Percentiles rank a stretch among this genome's conserved stretches.
phyloP scores from a whole-genome alignment of 2,888 invertebrate genomes.

The Diplolepis rosae region DNA sequence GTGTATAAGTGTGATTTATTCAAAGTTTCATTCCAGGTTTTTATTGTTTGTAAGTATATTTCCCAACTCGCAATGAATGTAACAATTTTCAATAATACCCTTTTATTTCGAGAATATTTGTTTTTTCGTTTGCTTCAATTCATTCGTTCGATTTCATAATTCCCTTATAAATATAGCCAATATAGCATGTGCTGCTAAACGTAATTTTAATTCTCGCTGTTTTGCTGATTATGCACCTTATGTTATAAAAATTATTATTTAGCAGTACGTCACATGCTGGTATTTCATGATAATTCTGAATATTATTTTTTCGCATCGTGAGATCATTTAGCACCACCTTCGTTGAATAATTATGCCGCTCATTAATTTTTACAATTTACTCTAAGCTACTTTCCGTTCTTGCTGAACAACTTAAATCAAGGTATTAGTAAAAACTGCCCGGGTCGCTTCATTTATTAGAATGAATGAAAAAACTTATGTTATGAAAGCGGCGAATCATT shows the following conservation, averaged over 20 bases:
- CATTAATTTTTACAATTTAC: slow-evolving; percentile 32
- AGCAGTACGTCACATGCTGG: background rate
- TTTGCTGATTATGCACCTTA: background rate
- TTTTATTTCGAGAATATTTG: background rate
- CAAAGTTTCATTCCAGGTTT: background rate
- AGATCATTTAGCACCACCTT: slow-evolving; percentile 45
- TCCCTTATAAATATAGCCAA: background rate
- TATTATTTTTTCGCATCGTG: background rate
- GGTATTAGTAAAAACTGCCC: slow-evolving; percentile 49
- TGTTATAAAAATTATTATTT: background rate
- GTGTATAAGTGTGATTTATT: background rate
- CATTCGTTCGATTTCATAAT: background rate
- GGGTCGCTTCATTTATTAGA: slow-evolving; percentile 37
- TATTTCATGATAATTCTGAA: slow-evolving; percentile 1
- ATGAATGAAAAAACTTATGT: slow-evolving; percentile 38
- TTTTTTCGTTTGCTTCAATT: background rate
- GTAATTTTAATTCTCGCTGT: background rate
- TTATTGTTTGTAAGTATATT: background rate
- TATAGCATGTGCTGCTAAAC: background rate
- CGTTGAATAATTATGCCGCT: slow-evolving; percentile 46
- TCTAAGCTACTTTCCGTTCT: slow-evolving; percentile 38
- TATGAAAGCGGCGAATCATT: slow-evolving; percentile 41
- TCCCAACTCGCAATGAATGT: background rate
- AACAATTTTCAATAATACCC: slow-evolving; percentile 23
- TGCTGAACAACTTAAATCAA: slow-evolving; percentile 30